Base-by-base conservation (phyloP, 2,797 vertebrate species). In the Jordanella pulchra region DNA sequence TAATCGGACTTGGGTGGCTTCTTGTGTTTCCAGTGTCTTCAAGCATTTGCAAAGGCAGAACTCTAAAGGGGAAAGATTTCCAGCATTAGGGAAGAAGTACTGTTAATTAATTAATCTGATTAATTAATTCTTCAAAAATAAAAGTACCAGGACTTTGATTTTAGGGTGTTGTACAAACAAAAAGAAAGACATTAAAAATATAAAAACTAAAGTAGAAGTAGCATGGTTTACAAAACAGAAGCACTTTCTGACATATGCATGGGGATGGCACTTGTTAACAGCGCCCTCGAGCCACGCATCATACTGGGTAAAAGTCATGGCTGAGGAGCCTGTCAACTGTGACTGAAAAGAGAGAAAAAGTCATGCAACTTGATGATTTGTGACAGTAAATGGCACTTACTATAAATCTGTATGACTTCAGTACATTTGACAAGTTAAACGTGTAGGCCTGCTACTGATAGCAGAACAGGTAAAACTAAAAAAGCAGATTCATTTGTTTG, bases 1-100 rank as follows among this genome's bases (percentile, higher is more conserved):
- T 91, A 90, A 92, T 93, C 88, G 89, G 86, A 78, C 84, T 74
- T 82, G 83, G 79, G 88, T 78, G 76, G 69, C 82, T 85, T 58
- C 68, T 76, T 70, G 71, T 81, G 80, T 84, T 85, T 72, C 71
- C 76, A 47, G 39, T 82, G 81, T 88, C 87, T 73, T 84, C 47
- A 76, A 85, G 80, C 73, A 76, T 78, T 87, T 86, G 77, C 66
- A 81, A 74, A 63, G 56, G 3, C 84, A 77, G 67, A 54, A 48
- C 76, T 86, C 87, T 84, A 67, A 28, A 73, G 78, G 81, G 84
- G 89, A 61, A 56, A 75, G 55, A 67, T 65, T 71, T 77, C 67
- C 66, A 76, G 73, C 85, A 88, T 87, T 89, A 87, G 83, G 81
- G 79, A 82, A 50, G 28, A 71, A 87, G 67, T 71, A 53, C 58